Percentiles rank a stretch among this genome's conserved stretches.
phyloP scores from a whole-genome alignment of 2,113 vertebrate species.

The Dasyurus viverrinus region DNA sequence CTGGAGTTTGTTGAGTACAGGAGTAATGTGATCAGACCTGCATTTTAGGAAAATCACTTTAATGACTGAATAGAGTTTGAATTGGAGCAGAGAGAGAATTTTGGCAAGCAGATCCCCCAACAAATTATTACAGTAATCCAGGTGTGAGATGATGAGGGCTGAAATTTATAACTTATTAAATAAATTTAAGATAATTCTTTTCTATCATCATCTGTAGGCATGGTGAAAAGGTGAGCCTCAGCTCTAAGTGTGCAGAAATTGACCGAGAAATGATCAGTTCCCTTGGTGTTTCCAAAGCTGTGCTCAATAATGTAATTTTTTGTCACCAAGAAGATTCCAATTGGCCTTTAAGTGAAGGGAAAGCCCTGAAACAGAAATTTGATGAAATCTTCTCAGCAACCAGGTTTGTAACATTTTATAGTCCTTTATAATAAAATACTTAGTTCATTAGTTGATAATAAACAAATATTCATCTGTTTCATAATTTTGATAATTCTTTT shows the following conservation, averaged over 20 bases:
- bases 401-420: constrained; percentile 86
- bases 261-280: constrained; percentile 96
- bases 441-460: neutral
- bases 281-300: constrained; percentile 95
- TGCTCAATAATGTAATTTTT: constrained; percentile 97
- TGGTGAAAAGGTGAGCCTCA: constrained; percentile 92
- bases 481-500: neutral
- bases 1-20: neutral
- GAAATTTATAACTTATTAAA: neutral
- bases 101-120: too few species aligned
- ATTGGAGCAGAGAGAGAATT: neutral
- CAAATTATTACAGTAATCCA: too few species aligned
- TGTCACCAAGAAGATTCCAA: constrained; percentile 99
- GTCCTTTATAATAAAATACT: neutral
- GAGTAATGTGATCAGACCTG: neutral
- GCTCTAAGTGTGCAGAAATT: constrained; percentile 97
- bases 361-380: constrained; percentile 97
- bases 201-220: constrained; percentile 81
- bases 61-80: neutral
- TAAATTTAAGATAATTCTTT: constrained; percentile 30
- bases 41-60: neutral
- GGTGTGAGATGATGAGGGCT: too few species aligned
- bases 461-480: constrained; percentile 4
- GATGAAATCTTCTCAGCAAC: constrained; percentile 99
- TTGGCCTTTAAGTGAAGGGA: constrained; percentile 98